Base-by-base conservation (phyloP, 1,140 invertebrate genomes). In the Nixonia krombeini region DNA sequence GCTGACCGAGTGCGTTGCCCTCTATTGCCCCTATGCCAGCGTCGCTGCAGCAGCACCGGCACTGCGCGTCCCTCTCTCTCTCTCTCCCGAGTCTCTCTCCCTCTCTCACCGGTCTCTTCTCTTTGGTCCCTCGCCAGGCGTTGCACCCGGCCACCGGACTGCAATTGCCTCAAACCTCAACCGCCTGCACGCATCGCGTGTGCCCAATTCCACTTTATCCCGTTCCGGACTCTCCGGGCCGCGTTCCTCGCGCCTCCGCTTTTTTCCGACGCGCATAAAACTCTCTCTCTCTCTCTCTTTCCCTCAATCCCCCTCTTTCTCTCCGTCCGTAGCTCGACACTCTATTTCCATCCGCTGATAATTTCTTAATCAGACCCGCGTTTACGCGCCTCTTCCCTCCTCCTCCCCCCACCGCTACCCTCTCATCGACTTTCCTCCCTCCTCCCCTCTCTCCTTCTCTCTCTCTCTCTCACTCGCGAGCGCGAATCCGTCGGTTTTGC, bases 1-100 rank as follows among this genome's bases (percentile, higher is more conserved):
- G 83, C 83, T 85, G 83, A 83, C 78, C 72, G 83, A 80, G 83
- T 85, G 83, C 83, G 82, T 85, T 85, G 83, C 83, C 83, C 83
- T 82, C 83, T 77, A 83, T 82, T 81, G 83, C 82, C 83, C 83
- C 79, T 83, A 84, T 84, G 74, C 76, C 51, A 64, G 56, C 75
- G 73, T 76, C 72, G 71, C 64, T 72, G 73, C 74, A 68, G 71
- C 69, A 59, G n/a, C n/a, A n/a, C n/a, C n/a, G n/a, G n/a, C n/a
- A n/a, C n/a, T n/a, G n/a, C 72, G 68, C 57, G 63, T 31, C 61
- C 52, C 35, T 41, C 40, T 23, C 64, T 13, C 25, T n/a, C 10
- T 28, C 64, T 33, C 45, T 17, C 50, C 8, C 46, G n/a, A n/a
- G n/a, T 55, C 44, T 38, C 29, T 56, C 33, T 52, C 50, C 21